Conservation (phyloP, 1,140 invertebrate genomes). For the Drosophila chauvacae region DNA sequence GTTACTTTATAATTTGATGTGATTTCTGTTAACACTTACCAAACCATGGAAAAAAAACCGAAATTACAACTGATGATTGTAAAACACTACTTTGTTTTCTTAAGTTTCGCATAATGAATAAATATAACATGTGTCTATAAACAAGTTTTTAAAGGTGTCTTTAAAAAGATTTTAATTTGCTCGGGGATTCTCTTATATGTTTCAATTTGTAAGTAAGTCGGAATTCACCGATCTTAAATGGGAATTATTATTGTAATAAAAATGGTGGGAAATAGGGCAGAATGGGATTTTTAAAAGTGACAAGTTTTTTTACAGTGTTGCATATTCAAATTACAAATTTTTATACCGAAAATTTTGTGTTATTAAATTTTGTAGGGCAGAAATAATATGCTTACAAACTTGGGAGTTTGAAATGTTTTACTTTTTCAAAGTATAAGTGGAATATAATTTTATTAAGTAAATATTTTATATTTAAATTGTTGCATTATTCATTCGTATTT, state of each 20-base stretch:
- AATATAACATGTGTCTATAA: conserved; percentile 55
- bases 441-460: neutral
- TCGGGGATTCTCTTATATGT: too few species aligned
- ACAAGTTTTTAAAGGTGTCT: conserved; percentile 9
- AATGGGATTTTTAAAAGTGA: too few species aligned
- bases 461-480: neutral
- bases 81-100: conserved; percentile 24
- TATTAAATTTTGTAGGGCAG: too few species aligned
- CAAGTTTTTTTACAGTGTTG: too few species aligned
- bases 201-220: too few species aligned
- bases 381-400: too few species aligned
- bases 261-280: too few species aligned
- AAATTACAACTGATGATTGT: conserved; percentile 52
- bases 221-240: too few species aligned
- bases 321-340: too few species aligned
- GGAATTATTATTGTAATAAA: too few species aligned
- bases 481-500: neutral
- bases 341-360: too few species aligned
- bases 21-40: conserved; percentile 62
- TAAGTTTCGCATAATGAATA: conserved; percentile 50
- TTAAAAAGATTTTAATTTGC: too few species aligned
- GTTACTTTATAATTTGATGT: conserved; percentile 73
- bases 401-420: neutral
- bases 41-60: conserved; percentile 25
- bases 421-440: neutral